Percentiles rank a stretch among this genome's conserved stretches.
Conservation (phyloP, 1,140 invertebrate genomes). For the Drosophila saltans region DNA sequence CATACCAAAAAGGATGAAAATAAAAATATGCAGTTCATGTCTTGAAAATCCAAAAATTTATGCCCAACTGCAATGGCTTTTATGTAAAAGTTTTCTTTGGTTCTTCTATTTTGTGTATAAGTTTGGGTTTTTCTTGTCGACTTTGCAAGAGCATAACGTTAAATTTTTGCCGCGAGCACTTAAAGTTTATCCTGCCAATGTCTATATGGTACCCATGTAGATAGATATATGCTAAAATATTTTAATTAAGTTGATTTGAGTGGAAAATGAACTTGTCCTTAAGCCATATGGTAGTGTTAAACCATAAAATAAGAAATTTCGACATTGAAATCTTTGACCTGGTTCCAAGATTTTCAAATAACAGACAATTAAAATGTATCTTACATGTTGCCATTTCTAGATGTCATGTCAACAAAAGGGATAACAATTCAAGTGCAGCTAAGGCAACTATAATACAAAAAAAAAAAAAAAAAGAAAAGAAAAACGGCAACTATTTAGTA, state of each 20-base stretch:
- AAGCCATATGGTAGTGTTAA: background rate
- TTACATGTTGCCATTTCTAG: background rate
- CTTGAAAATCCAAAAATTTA: background rate
- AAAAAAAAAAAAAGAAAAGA: slow-evolving; percentile 17
- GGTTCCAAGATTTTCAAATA: background rate
- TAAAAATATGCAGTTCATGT: slow-evolving; percentile 17
- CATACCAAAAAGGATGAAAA: slow-evolving; percentile 21
- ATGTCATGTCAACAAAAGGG: slow-evolving; percentile 4
- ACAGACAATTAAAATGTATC: background rate
- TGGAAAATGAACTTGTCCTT: slow-evolving; percentile 10
- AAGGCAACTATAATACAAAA: background rate
- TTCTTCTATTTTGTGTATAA: slow-evolving; percentile 14
- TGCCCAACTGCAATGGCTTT: slow-evolving; percentile 23
- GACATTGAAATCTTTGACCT: background rate
- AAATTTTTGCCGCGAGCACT: slow-evolving; percentile 12
- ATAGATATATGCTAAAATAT: background rate
- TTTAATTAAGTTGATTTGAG: slow-evolving; percentile 37
- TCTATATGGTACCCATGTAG: background rate
- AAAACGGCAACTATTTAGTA: slow-evolving; percentile 1
- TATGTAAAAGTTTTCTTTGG: background rate
- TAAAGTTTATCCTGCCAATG: background rate
- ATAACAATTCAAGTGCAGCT: slow-evolving; percentile 19
- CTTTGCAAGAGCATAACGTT: slow-evolving; percentile 12
- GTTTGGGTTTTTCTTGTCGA: slow-evolving; percentile 11
- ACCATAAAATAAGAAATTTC: background rate